Conservation (phyloP, 1,140 invertebrate species). For the Sminthurides bifidus region DNA sequence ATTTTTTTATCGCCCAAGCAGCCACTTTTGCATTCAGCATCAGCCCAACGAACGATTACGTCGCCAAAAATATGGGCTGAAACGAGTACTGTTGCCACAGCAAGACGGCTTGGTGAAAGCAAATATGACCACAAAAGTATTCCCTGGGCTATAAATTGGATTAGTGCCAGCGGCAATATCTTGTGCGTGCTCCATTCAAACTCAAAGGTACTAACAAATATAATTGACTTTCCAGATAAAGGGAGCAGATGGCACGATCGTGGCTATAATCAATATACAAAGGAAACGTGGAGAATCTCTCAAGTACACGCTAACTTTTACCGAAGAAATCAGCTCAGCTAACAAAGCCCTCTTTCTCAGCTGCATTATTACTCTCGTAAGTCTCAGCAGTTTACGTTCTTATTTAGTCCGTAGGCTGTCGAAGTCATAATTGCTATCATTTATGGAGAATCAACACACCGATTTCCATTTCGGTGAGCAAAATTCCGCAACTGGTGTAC, state of each 20-base stretch:
- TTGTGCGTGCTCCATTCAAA: too few species aligned
- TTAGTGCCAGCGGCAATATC: too few species aligned
- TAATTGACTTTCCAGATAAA: too few species aligned
- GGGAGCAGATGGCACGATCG: constrained; percentile 30
- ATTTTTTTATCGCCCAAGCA: too few species aligned
- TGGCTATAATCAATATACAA: constrained; percentile 31
- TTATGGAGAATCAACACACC: not conserved
- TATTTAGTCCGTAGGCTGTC: not conserved
- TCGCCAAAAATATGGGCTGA: too few species aligned
- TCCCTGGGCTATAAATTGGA: too few species aligned
- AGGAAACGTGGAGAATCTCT: constrained; percentile 25
- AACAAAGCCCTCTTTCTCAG: constrained; percentile 31
- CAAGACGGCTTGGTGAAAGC: too few species aligned
- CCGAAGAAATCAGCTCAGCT: constrained; percentile 30
- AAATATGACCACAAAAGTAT: too few species aligned
- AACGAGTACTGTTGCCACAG: too few species aligned
- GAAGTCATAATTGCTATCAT: not conserved
- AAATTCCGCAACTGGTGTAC: not conserved
- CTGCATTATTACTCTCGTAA: constrained; percentile 30
- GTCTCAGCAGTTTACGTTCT: not conserved
- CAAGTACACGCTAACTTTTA: constrained; percentile 30
- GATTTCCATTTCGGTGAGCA: not conserved
- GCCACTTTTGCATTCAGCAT: too few species aligned
- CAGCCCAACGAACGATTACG: too few species aligned
- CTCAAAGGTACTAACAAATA: too few species aligned